These are phyloP conservation scores for Dascillus cervinus DNA, from an alignment of 2,888 invertebrate species.

Conservation along the genomic window DNA sequence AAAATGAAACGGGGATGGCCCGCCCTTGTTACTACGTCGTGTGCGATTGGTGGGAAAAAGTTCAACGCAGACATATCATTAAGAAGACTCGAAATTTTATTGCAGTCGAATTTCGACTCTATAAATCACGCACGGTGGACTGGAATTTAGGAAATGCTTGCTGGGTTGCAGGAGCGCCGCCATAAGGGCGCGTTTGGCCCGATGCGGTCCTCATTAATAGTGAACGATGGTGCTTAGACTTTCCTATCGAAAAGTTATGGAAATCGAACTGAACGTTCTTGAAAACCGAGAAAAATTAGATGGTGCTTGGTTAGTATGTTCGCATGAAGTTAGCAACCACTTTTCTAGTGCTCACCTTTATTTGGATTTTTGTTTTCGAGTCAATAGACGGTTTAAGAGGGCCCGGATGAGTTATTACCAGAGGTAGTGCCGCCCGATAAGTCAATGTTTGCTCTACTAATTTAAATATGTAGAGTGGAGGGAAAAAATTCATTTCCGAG, in stretches of 20 bases:
- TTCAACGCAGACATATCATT: constrained; percentile 42
- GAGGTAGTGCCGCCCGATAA: no score
- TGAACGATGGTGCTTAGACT: constrained; percentile 30
- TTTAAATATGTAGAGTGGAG: no score
- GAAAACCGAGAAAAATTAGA: constrained; percentile 37
- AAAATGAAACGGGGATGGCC: constrained; percentile 26
- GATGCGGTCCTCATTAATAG: constrained; percentile 34
- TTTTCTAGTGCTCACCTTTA: no score
- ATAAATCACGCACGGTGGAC: constrained; percentile 35
- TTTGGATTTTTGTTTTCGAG: no score
- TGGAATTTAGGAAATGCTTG: constrained; percentile 20
- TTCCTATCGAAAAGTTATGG: constrained; percentile 21
- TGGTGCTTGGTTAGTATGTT: constrained; percentile 24
- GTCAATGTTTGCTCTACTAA: no score
- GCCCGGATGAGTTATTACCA: no score
- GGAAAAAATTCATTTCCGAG: no score
- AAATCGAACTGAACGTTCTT: constrained; percentile 29
- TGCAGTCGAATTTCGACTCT: constrained; percentile 38
- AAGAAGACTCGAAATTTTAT: constrained; percentile 42
- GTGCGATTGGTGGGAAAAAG: constrained; percentile 41
- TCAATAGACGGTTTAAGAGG: no score
- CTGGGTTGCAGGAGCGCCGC: constrained; percentile 18
- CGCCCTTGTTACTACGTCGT: constrained; percentile 26
- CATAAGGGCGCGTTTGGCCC: constrained; percentile 29
- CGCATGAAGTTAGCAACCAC: no score